Base-by-base conservation (phyloP, 2,113 vertebrate species). In the Brachypteracias leptosomus region DNA sequence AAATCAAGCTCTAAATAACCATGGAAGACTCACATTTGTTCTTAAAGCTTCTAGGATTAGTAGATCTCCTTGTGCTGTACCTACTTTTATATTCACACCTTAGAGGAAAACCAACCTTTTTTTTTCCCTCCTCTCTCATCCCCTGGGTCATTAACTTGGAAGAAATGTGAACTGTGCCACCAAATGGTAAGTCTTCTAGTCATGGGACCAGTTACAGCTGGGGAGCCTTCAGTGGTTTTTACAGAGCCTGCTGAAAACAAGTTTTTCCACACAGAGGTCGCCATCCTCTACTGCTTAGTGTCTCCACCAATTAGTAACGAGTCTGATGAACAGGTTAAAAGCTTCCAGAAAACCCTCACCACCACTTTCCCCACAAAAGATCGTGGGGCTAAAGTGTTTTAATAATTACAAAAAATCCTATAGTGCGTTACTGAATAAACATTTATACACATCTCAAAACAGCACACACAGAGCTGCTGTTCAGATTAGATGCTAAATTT, bases 341-440 rank as follows among this genome's bases (percentile, higher is more conserved):
- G 18, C 16, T 36, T n/a, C 33, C 29, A 65, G 31, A 2, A 19
- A 85, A 35, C 4, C 3, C 19, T 76, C 25, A 52, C 40, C 21
- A 58, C 22, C 33, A 12, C 24, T 1, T 29, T 24, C 14, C 24
- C 17, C 35, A 46, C 16, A 66, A 67, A 84, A 51, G 19, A 78
- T 1, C 3, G 2, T 22, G 3, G 1, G 3, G 7, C 7, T 54
- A 9, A 65, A 24, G 13, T 7, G 3, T 5, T 63, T 42, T 12
- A 46, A 57, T 4, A 0, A 54, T 24, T 57, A n/a, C n/a, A 3
- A 24, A 67, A 88, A 76, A 4, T 2, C 3, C 12, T 36, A 10
- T 6, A 14, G 36, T 15, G 15, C 5, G 1, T 7, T 47, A 46
- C 24, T 12, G 10, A 47, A 52, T 68, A 76, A 35, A 29, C 8